Evolutionary conservation across 53 echinoderm and acorn worm genomes (phyloP).

Genomic region (Temnopleurus reevesii): DNA sequence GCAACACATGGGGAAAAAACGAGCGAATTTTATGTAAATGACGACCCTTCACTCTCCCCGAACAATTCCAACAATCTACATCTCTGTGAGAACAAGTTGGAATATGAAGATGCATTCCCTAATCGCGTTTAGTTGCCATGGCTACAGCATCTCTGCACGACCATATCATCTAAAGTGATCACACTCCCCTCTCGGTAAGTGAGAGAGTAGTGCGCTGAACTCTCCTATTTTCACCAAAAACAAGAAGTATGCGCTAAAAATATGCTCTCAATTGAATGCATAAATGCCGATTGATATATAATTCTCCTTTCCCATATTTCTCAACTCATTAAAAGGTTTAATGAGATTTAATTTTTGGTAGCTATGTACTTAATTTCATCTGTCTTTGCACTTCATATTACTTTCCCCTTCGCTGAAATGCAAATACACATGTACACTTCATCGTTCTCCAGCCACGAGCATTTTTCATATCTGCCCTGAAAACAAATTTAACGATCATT

Average conservation of each 20-base stretch:
- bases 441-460: neutral
- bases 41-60: neutral
- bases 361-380: neutral
- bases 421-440: neutral
- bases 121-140: constrained; percentile 53
- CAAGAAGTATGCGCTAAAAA: neutral
- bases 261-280: neutral
- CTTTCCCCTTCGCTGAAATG: neutral
- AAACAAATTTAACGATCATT: neutral
- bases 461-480: neutral
- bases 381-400: neutral
- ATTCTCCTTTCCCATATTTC: neutral
- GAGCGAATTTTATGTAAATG: constrained; percentile 1
- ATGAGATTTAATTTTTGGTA: neutral
- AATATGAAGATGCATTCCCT: constrained; percentile 25
- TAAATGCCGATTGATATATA: neutral
- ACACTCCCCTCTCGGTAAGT: neutral
- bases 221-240: constrained; percentile 3
- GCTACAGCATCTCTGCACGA: constrained; percentile 21
- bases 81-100: neutral
- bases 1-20: neutral
- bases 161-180: neutral
- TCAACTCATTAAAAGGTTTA: neutral
- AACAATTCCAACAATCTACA: constrained; percentile 2
- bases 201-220: constrained; percentile 42